These are phyloP conservation scores for Muscina levida DNA, from an alignment of 2,888 invertebrate species.

Conservation along the genomic window DNA sequence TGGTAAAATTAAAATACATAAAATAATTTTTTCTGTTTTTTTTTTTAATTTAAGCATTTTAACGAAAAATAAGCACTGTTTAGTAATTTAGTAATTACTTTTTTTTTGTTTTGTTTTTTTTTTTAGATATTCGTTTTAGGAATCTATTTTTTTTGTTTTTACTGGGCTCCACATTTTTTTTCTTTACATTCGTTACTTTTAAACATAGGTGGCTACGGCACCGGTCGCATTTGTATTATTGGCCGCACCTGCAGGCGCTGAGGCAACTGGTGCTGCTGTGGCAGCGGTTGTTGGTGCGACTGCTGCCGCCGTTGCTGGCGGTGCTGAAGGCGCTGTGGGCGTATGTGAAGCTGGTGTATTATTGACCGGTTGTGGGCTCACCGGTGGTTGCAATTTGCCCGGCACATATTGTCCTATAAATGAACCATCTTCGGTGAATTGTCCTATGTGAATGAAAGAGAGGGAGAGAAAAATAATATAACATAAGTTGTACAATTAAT, in stretches of 20 bases:
- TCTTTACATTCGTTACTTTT: conserved; percentile 73
- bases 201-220: conserved; percentile 85
- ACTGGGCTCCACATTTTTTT: conserved; percentile 69
- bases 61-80: no score
- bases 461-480: conserved; percentile 12
- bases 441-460: conserved; percentile 77
- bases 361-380: conserved; percentile 79
- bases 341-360: conserved; percentile 74
- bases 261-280: conserved; percentile 82
- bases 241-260: conserved; percentile 69
- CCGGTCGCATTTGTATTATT: conserved; percentile 44
- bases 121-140: conserved; percentile 45
- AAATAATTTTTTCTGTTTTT: no score
- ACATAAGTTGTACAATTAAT: neutral
- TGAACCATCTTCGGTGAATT: conserved; percentile 98
- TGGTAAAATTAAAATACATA: no score
- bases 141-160: conserved; percentile 53
- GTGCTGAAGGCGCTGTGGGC: conserved; percentile 77
- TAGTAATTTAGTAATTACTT: no score
- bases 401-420: conserved; percentile 98
- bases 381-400: conserved; percentile 85
- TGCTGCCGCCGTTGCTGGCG: conserved; percentile 73
- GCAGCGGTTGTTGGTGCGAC: conserved; percentile 67
- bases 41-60: neutral
- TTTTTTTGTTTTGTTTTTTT: conserved; percentile 8